Evolutionary conservation across 2,888 invertebrate species (phyloP).

Genomic region (Drosophila demipolita): DNA sequence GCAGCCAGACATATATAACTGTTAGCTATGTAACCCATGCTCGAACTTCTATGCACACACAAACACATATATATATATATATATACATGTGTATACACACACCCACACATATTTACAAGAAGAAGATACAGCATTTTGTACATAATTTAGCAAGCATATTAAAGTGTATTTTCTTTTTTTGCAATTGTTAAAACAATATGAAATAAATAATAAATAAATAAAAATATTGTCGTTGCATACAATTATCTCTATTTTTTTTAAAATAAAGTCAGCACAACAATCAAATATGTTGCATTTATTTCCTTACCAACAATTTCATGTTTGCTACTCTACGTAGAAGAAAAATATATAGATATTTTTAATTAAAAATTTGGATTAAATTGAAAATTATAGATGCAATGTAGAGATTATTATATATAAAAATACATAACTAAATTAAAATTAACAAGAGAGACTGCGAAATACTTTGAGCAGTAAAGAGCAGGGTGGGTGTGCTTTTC

Average conservation of each 20-base stretch:
- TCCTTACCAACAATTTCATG: too few relatives aligned
- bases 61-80: not conserved
- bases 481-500: too few relatives aligned
- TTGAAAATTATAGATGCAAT: not conserved
- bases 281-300: not conserved
- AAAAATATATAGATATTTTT: not conserved
- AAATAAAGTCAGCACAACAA: not conserved
- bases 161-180: not conserved
- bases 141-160: not conserved
- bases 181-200: not conserved
- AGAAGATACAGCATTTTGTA: not conserved
- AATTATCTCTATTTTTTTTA: not conserved
- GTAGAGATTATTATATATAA: not conserved
- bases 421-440: not conserved
- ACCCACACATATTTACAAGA: not conserved
- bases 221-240: not conserved
- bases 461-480: too few relatives aligned
- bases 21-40: slow-evolving; percentile 2
- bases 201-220: not conserved
- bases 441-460: too few relatives aligned
- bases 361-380: not conserved
- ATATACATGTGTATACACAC: not conserved
- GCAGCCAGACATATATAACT: not conserved
- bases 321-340: too few relatives aligned
- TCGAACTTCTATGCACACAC: not conserved